Base-by-base conservation (phyloP, 2,113 vertebrate genomes). In the Hiodon alosoides region DNA sequence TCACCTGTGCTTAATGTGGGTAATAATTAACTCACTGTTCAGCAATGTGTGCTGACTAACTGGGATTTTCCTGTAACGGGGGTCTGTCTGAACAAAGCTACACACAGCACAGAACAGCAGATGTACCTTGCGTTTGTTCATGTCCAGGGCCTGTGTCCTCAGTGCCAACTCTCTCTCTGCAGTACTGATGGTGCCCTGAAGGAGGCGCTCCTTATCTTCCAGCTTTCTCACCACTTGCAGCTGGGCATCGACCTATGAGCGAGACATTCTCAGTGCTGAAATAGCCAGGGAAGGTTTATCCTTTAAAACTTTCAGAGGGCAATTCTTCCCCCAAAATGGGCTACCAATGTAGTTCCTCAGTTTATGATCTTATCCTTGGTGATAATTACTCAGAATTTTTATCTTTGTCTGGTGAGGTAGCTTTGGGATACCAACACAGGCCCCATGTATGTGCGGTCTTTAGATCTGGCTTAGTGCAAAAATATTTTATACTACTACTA, bases 181-280 rank as follows among this genome's bases (percentile, higher is more conserved):
- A 5, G 96, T 95, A 77, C 91, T 94, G 71, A 98, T 97, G 72
- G 94, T 99, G 85, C 93, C 95, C 88, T 99, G 97, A 52, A 99
- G 86, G n/a, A 99, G 89, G 84, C 96, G 97, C 47, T 99, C 96
- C 81, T 98, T 99, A 82, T 98, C 96, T 74, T 99, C 96, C 5
- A 98, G 89, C 81, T 98, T 98, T 76, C 92, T 91, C 50, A 99
- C 95, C 60, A 99, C 96, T 80, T 98, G 95, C 65, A 98, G 86
- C 85, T 98, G 96, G 14, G 96, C 96, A 80, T 98, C 97, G 31
- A 98, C 97, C 96, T 98, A 82, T 64, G 9, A 17, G n/a, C 76
- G 0, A 13, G 9, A 51, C 11, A 60, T 2, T 13, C 52, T 0
- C 52, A 1, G 71, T 17, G 2, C 3, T 73, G 2, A 10, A 4